phyloP scores from a whole-genome alignment of 2,888 invertebrate species.

The Melieria picta region DNA sequence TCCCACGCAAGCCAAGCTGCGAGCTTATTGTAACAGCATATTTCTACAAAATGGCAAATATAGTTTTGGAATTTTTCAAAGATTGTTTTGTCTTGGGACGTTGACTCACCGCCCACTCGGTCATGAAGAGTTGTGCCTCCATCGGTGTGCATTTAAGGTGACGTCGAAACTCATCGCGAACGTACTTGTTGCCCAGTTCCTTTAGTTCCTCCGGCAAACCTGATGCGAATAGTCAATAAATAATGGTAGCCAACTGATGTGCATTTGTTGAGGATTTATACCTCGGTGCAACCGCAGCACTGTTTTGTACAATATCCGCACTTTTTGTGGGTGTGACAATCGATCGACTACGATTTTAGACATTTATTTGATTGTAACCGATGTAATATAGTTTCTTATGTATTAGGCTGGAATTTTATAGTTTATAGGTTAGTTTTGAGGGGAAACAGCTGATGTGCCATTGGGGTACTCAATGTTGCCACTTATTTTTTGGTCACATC shows the following conservation, averaged over 20 bases:
- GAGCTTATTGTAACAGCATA: slow-evolving; percentile 80
- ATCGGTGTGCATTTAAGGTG: slow-evolving; percentile 78
- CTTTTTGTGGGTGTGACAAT: slow-evolving; percentile 71
- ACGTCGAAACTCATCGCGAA: slow-evolving; percentile 84
- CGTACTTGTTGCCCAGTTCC: slow-evolving; percentile 79
- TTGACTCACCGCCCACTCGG: slow-evolving; percentile 83
- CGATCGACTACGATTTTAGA: slow-evolving; percentile 53
- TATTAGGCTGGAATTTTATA: too few relatives aligned
- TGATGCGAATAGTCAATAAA: slow-evolving; percentile 37
- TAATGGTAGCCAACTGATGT: neutral
- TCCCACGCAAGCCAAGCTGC: slow-evolving; percentile 77
- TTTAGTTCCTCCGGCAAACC: slow-evolving; percentile 77
- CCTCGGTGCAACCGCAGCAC: slow-evolving; percentile 81
- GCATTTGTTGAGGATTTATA: slow-evolving; percentile 32
- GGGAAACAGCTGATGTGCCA: neutral
- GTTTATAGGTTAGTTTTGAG: neutral
- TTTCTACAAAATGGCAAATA: slow-evolving; percentile 68
- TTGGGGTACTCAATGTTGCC: neutral
- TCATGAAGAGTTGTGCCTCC: slow-evolving; percentile 81
- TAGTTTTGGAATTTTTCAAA: neutral
- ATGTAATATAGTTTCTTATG: too few relatives aligned
- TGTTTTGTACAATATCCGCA: slow-evolving; percentile 80
- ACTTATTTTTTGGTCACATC: too few relatives aligned
- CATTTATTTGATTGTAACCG: slow-evolving; percentile 47
- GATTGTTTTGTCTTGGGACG: neutral